Conservation (phyloP, 2,797 vertebrate genomes). For the Potorous gilbertii region DNA sequence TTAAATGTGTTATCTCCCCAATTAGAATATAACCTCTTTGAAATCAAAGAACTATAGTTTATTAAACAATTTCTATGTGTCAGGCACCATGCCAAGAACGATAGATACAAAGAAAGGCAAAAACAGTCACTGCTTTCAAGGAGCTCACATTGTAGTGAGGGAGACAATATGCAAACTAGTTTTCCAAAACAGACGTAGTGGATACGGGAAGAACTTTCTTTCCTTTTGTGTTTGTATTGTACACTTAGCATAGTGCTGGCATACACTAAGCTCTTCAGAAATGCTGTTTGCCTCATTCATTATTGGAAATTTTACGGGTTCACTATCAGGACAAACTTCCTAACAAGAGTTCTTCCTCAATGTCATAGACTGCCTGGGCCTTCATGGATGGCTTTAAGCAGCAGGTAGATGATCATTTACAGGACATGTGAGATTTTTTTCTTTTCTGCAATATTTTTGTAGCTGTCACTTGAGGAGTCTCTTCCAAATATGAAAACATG, state of each 20-base stretch:
- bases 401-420: not conserved
- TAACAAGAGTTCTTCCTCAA: not conserved
- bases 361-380: accelerated
- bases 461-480: not conserved
- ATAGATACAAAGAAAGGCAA: not conserved
- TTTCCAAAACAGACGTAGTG: not conserved
- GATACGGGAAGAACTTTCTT: not conserved
- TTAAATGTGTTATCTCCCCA: not conserved
- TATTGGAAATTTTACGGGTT: not conserved
- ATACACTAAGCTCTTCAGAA: not conserved
- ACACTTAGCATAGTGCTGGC: not conserved
- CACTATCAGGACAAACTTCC: not conserved
- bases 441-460: not conserved
- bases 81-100: not conserved
- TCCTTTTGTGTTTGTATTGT: not conserved
- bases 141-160: not conserved
- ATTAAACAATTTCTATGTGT: not conserved
- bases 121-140: not conserved
- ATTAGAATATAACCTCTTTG: not conserved
- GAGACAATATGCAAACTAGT: not conserved
- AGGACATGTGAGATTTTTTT: not conserved
- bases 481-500: not conserved
- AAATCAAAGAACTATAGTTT: not conserved
- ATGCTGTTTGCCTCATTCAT: not conserved
- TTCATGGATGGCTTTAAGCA: not conserved